Conservation (phyloP, 2,888 invertebrate species). For the Alentia gelatinosa region DNA sequence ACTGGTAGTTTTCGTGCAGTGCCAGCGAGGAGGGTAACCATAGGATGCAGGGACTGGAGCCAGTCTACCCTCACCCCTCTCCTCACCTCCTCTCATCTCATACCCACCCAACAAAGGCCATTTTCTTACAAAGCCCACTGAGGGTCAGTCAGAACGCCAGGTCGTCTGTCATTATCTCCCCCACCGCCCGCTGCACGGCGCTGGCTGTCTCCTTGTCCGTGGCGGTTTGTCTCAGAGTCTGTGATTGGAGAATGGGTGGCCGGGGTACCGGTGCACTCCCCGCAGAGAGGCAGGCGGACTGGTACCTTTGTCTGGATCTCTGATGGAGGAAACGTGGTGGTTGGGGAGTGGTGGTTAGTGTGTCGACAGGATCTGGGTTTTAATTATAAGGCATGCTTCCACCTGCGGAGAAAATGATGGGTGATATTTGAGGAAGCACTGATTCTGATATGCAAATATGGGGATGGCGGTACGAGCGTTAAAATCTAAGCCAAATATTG, state of each 20-base stretch:
- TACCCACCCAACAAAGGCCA: background rate
- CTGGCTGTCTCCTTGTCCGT: constrained; percentile 23
- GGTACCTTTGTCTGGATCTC: background rate
- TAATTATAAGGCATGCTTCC: no score
- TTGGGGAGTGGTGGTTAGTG: constrained; percentile 6
- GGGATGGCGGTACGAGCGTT: no score
- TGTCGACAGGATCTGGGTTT: background rate
- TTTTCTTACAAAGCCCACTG: background rate
- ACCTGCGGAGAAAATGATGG: no score
- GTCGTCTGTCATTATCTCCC: constrained; percentile 14
- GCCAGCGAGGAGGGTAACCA: no score
- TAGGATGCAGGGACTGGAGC: background rate
- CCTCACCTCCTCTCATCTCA: background rate
- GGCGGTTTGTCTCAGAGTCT: constrained; percentile 25
- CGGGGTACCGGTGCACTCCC: no score
- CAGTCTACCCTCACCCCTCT: background rate
- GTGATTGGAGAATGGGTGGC: constrained; percentile 11
- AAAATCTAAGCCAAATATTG: no score
- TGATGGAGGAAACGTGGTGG: background rate
- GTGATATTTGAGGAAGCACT: no score
- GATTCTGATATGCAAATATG: no score
- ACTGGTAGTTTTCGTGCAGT: no score
- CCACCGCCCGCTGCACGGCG: no score
- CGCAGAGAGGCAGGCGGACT: background rate
- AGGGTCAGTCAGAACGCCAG: no score